Percentiles rank a stretch among this genome's conserved stretches.
phyloP scores from a whole-genome alignment of 2,797 vertebrate species.

The Iguana delicatissima region DNA sequence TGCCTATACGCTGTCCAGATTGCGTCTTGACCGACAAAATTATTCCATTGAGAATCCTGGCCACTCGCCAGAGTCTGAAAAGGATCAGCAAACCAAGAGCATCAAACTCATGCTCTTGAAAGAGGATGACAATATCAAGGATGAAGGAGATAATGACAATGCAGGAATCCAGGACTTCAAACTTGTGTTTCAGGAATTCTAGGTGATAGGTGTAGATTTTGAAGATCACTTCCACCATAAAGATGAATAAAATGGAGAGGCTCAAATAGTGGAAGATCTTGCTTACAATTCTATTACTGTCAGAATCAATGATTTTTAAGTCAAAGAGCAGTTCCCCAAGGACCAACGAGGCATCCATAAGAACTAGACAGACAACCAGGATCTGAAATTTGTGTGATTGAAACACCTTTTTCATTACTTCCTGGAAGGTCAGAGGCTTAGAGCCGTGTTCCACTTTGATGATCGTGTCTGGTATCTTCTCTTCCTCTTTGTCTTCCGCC shows the following conservation, averaged over 20 bases:
- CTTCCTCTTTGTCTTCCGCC: constrained; percentile 65
- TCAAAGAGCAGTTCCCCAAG: constrained; percentile 92
- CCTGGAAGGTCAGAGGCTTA: constrained; percentile 75
- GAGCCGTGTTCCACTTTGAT: constrained; percentile 53
- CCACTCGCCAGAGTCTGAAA: constrained; percentile 95
- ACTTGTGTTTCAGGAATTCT: constrained; percentile 96
- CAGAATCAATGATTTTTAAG: constrained; percentile 85
- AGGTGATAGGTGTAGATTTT: constrained; percentile 89
- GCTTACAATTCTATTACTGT: constrained; percentile 81
- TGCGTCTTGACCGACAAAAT: constrained; percentile 92
- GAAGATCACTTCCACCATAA: constrained; percentile 90
- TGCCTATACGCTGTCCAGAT: constrained; percentile 86
- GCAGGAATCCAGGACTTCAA: constrained; percentile 91
- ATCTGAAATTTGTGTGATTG: constrained; percentile 91
- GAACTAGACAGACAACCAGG: constrained; percentile 88
- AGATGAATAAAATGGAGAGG: constrained; percentile 89
- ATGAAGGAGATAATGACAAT: constrained; percentile 92
- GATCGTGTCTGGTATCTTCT: constrained; percentile 34
- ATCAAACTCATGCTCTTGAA: constrained; percentile 87
- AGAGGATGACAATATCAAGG: constrained; percentile 88
- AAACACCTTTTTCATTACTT: constrained; percentile 86
- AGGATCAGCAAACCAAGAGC: constrained; percentile 92
- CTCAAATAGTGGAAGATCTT: constrained; percentile 93
- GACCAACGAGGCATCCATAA: constrained; percentile 93
- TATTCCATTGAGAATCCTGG: constrained; percentile 94